Evolutionary conservation across 2,888 invertebrate genomes (phyloP).

Genomic region (Congeria kusceri): DNA sequence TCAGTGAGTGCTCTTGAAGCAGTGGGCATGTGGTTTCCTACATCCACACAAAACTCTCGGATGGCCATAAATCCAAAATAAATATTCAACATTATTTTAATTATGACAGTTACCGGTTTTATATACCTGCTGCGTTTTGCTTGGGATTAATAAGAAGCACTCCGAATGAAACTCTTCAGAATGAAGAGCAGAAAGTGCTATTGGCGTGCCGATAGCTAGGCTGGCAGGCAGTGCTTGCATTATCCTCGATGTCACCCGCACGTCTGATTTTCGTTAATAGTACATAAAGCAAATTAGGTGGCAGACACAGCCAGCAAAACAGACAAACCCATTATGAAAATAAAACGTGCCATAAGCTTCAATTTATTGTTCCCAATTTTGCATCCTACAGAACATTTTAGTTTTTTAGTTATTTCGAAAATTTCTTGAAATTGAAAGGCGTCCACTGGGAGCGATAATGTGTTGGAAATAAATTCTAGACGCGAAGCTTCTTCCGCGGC

Average conservation of each 20-base stretch:
- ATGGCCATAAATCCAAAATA: constrained; percentile 68
- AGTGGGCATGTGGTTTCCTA: constrained; percentile 64
- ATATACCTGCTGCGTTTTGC: constrained; percentile 53
- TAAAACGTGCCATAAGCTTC: too few species aligned
- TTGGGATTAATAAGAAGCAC: constrained; percentile 64
- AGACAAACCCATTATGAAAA: too few species aligned
- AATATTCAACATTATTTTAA: constrained; percentile 63
- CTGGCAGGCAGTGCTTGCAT: neutral
- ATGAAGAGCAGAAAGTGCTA: constrained; percentile 46
- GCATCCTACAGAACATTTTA: too few species aligned
- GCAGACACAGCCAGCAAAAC: constrained; percentile 27
- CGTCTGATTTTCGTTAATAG: constrained; percentile 64
- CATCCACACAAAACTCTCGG: constrained; percentile 56
- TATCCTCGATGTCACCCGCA: constrained; percentile 60
- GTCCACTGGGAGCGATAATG: too few species aligned
- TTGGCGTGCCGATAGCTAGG: constrained; percentile 44
- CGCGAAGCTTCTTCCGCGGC: too few species aligned
- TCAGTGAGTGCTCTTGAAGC: constrained; percentile 51
- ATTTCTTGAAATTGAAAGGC: too few species aligned
- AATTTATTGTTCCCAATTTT: too few species aligned
- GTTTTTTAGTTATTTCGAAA: too few species aligned
- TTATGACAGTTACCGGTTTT: constrained; percentile 69
- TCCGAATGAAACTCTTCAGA: constrained; percentile 58
- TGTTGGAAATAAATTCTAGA: too few species aligned
- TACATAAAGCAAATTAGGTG: constrained; percentile 55